These are phyloP conservation scores for Sericinus montela DNA, from an alignment of 2,888 invertebrate species.

Conservation along the genomic window DNA sequence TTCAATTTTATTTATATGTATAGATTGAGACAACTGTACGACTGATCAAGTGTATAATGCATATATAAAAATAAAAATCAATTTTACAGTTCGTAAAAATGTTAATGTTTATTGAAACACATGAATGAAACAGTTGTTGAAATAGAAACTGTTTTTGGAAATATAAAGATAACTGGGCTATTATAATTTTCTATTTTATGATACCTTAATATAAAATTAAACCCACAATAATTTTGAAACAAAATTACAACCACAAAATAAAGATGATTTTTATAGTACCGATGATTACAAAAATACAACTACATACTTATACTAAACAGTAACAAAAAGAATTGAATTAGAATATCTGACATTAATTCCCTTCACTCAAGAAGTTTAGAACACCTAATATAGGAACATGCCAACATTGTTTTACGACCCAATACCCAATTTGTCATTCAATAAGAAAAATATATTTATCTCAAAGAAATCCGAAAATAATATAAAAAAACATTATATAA, in stretches of 20 bases:
- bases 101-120: slow-evolving; percentile 68
- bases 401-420: slow-evolving; percentile 38
- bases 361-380: slow-evolving; percentile 38
- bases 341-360: slow-evolving; percentile 40
- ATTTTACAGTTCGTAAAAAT: slow-evolving; percentile 63
- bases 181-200: slow-evolving; percentile 1
- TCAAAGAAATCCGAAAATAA: too few relatives aligned
- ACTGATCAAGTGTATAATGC: too few relatives aligned
- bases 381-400: slow-evolving; percentile 50
- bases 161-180: slow-evolving; percentile 8
- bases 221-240: slow-evolving; percentile 11
- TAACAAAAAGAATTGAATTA: slow-evolving; percentile 54
- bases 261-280: slow-evolving; percentile 36
- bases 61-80: slow-evolving; percentile 29
- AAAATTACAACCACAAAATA: neutral
- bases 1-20: too few relatives aligned
- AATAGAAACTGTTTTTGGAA: slow-evolving; percentile 37
- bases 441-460: too few relatives aligned
- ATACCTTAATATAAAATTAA: slow-evolving; percentile 2
- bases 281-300: slow-evolving; percentile 71
- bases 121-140: slow-evolving; percentile 25
- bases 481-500: too few relatives aligned
- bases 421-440: slow-evolving; percentile 22
- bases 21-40: too few relatives aligned
- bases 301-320: slow-evolving; percentile 53